Evolutionary conservation across 2,888 invertebrate genomes (phyloP), one percentile per base, ranked within the genome.

Genomic region (Trissonchulus sp.): DNA sequence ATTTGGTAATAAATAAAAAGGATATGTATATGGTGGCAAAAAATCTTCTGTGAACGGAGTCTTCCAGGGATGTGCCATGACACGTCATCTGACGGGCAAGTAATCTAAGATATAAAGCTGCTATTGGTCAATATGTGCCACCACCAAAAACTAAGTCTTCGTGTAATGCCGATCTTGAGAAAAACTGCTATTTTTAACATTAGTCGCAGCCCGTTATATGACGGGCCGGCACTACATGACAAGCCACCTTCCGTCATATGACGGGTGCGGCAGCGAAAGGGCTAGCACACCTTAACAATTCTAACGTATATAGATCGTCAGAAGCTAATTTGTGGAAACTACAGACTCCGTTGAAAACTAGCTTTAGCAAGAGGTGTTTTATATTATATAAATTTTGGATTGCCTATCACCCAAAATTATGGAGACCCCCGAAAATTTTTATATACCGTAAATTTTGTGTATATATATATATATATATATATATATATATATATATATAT

Each of bases 151-250:
- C 23, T 23, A 48, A 48, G 23, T 48, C 8, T 23, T 48, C 23
- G 48, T 23, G 48, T 48, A 48, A 23, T 48, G 48, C 48, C 48
- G 48, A 8, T 15, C 8, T 8, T 23, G 8, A 23, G 48, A 48
- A 48, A 48, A 48, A 48, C 48, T 8, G 8, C 8, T 65, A 65
- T 65, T 28, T 65, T 65, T 65, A 65, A 65, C 30, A 65, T 65
- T 65, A 18, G n/a, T 34, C 31, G n/a, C 65, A 65, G 65, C 65
- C 65, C 65, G 65, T 65, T 18, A 65, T 31, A 31, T 65, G 30
- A 65, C 65, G 65, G 8, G 65, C 15, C 65, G 65, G 30, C 65
- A 65, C 23, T 48, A 48, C 23, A 48, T 8, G 23, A 48, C 8
- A 48, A 23, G 23, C 23, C 8, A 48, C 48, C 23, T 8, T 23